Base-by-base conservation (phyloP, 1,140 invertebrate species). In the Lysiphlebus fabarum region DNA sequence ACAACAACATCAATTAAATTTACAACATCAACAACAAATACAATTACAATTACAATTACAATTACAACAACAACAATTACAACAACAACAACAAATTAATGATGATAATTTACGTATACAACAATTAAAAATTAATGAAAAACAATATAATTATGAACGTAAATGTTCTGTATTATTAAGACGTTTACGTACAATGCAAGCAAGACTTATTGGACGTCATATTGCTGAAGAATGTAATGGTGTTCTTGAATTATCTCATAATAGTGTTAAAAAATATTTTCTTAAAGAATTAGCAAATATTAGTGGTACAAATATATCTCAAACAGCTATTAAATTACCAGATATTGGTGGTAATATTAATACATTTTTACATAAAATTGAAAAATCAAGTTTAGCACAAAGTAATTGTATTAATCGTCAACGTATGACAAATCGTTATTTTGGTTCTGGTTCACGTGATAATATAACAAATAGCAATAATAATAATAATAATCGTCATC, bases 181-280 rank as follows among this genome's bases (percentile, higher is more conserved):
- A 56, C 79, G 92, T 47, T 74, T 93, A 41, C 77, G 87, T 1
- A 91, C 92, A 68, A 73, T 92, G 7, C 90, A 94, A 73, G 83
- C 85, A 0, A 80, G 84, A 51, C 77, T 86, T 12, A 80, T 92
- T 62, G 89, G 90, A 10, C 84, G 84, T 51, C 90, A 93, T 70
- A 81, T 87, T 33, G 86, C 86, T 53, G 86, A 89, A 58, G 89
- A 95, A 73, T 83, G 89, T 3, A 82, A 83, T 11, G 83, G 86
- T 56, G 82, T 92, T 56, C 78, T 93, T 69, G 86, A 90, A 70
- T 76, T 88, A 71, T 84, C 89, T 43, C 84, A 87, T 58, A 81
- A 71, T 75, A 70, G 80, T 72, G 64, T 76, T 67, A 72, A 81
- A 65, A 76, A 76, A 59, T 72, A 67, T 59, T 69, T 78, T 55